Evolutionary conservation across 2,113 vertebrate species (phyloP).

Genomic region (Pholis gunnellus): DNA sequence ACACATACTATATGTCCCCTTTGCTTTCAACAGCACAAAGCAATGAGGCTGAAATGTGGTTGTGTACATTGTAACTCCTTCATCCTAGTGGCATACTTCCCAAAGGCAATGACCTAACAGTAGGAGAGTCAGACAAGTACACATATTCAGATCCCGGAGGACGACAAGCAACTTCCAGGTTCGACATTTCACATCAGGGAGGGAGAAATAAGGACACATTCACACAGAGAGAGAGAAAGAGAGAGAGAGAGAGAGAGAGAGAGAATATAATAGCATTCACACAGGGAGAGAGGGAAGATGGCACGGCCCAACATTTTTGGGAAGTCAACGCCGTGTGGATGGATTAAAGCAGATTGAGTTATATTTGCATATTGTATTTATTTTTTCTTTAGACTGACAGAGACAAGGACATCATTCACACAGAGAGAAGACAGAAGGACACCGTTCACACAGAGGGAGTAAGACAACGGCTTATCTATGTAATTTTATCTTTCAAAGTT

Average conservation of each 20-base stretch:
- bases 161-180: not conserved
- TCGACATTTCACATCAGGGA: not conserved
- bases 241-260: no score
- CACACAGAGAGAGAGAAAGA: no score
- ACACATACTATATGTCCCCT: not conserved
- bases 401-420: not conserved
- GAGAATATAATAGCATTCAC: not conserved
- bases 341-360: not conserved
- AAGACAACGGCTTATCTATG: not conserved
- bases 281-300: not conserved
- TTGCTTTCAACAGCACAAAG: conserved; percentile 20
- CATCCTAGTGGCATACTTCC: not conserved
- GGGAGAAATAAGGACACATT: not conserved
- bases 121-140: not conserved
- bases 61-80: not conserved
- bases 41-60: conserved; percentile 47
- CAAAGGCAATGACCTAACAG: conserved; percentile 7
- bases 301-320: not conserved
- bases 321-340: not conserved
- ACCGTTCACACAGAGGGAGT: not conserved
- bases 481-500: not conserved
- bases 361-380: not conserved
- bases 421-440: no score
- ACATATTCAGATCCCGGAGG: not conserved
- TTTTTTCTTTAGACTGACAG: not conserved